Evolutionary conservation across 1,140 invertebrate genomes (phyloP).

Genomic region (Drosophila persimilis): DNA sequence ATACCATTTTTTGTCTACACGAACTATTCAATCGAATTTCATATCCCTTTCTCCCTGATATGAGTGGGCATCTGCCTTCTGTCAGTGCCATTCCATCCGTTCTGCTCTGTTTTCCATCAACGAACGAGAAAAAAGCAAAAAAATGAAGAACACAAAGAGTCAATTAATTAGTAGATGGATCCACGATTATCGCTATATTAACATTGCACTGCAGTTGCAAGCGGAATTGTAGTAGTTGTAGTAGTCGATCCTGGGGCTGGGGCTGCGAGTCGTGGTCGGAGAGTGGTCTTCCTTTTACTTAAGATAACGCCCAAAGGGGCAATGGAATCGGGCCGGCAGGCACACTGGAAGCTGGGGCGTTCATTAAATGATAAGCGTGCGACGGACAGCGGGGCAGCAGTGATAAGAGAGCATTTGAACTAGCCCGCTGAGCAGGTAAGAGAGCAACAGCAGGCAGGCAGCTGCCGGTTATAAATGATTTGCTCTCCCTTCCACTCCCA

Average conservation of each 20-base stretch:
- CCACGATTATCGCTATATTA: slow-evolving; percentile 80
- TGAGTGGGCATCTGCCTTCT: too few relatives aligned
- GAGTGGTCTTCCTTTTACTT: slow-evolving; percentile 34
- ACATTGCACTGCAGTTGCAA: slow-evolving; percentile 52
- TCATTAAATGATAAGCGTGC: slow-evolving; percentile 75
- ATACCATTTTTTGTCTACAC: too few relatives aligned
- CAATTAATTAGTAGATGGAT: slow-evolving; percentile 83
- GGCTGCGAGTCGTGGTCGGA: not conserved
- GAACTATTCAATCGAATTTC: too few relatives aligned
- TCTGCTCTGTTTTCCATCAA: too few relatives aligned
- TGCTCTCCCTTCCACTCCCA: too few relatives aligned
- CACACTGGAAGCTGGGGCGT: slow-evolving; percentile 45
- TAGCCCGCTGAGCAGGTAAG: slow-evolving; percentile 24
- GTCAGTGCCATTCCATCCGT: too few relatives aligned
- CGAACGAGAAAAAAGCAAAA: slow-evolving; percentile 10
- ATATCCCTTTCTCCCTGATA: too few relatives aligned
- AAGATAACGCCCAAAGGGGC: slow-evolving; percentile 22
- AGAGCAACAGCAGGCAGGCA: slow-evolving; percentile 1
- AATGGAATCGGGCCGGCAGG: slow-evolving; percentile 7
- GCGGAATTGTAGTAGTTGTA: slow-evolving; percentile 4
- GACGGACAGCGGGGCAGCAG: slow-evolving; percentile 26
- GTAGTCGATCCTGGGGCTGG: not conserved
- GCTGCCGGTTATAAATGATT: too few relatives aligned
- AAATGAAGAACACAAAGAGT: slow-evolving; percentile 76
- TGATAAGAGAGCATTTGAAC: slow-evolving; percentile 58